Conservation (phyloP, 2,113 vertebrate species). For the Perca schrenkii region DNA sequence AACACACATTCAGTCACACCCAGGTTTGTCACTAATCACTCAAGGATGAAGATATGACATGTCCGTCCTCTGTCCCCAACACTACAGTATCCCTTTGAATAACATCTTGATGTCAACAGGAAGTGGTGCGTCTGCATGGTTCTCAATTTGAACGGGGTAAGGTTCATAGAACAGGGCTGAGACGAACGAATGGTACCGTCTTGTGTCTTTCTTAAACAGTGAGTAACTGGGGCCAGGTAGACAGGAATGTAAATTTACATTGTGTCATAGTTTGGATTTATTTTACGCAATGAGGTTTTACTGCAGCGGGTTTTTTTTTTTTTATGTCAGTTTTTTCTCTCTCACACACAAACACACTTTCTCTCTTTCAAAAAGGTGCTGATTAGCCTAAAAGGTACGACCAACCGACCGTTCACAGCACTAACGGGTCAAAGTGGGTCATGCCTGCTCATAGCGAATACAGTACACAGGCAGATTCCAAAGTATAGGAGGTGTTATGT, state of each 20-base stretch:
- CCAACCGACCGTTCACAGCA: conserved; percentile 39
- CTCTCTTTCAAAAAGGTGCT: conserved; percentile 69
- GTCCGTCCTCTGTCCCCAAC: conserved; percentile 56
- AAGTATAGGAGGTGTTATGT: conserved; percentile 64
- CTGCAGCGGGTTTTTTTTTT: conserved; percentile 17
- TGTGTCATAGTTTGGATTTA: conserved; percentile 68
- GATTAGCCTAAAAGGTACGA: conserved; percentile 74
- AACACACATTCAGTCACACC: conserved; percentile 41
- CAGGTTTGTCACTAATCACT: conserved; percentile 56
- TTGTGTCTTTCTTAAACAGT: conserved; percentile 54
- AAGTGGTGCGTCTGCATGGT: conserved; percentile 66
- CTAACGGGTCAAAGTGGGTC: conserved; percentile 52
- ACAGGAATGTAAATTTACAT: conserved; percentile 70
- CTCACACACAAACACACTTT: conserved; percentile 32
- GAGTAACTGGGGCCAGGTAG: conserved; percentile 61
- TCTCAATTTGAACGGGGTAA: conserved; percentile 36
- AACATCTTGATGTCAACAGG: conserved; percentile 53
- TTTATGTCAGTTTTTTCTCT: conserved; percentile 45
- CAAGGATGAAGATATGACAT: conserved; percentile 56
- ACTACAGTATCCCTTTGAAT: conserved; percentile 42
- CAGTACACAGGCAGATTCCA: conserved; percentile 56
- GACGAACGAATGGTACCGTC: conserved; percentile 40
- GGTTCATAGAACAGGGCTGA: conserved; percentile 32
- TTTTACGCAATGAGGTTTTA: conserved; percentile 63
- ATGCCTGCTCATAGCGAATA: conserved; percentile 58